Evolutionary conservation across 1,140 invertebrate species (phyloP).

Genomic region (Homalodisca vitripennis): DNA sequence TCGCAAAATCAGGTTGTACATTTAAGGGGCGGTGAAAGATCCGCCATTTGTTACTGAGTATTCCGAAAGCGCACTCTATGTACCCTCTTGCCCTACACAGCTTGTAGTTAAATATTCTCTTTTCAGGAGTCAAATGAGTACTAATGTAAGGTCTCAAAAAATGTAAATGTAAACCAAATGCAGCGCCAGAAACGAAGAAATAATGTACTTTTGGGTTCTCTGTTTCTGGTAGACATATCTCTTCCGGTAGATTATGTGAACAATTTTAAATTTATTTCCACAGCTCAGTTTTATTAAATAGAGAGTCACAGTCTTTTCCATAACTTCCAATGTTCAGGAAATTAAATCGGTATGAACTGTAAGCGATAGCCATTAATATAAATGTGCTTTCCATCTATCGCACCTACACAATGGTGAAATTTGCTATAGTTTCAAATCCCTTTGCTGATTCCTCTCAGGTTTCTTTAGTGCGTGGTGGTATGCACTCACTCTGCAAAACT

Average conservation of each 20-base stretch:
- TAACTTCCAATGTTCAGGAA: no score
- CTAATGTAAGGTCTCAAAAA: conserved; percentile 46
- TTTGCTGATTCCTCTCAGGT: conserved; percentile 41
- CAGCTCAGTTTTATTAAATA: conserved; percentile 40
- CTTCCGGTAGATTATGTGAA: conserved; percentile 31
- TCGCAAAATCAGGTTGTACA: conserved; percentile 37
- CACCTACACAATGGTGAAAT: conserved; percentile 51
- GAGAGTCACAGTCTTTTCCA: conserved; percentile 46
- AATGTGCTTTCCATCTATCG: conserved; percentile 48
- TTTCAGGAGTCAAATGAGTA: conserved; percentile 35
- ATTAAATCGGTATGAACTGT: no score
- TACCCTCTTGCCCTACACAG: conserved; percentile 40
- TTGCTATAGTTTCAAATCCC: conserved; percentile 44
- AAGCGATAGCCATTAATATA: conserved; percentile 49
- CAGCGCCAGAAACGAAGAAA: conserved; percentile 47
- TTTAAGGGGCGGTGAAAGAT: conserved; percentile 42
- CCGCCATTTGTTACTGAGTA: conserved; percentile 41
- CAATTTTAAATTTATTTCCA: conserved; percentile 37
- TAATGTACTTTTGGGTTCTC: no score
- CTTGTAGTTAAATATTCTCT: conserved; percentile 48
- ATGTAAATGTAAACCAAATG: conserved; percentile 44
- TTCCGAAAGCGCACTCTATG: conserved; percentile 45
- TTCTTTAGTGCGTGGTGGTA: conserved; percentile 32
- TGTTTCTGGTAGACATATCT: conserved; percentile 33
- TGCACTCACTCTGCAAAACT: conserved; percentile 18